Conservation (phyloP, 2,113 vertebrate species). For the Vulpes lagopus region DNA sequence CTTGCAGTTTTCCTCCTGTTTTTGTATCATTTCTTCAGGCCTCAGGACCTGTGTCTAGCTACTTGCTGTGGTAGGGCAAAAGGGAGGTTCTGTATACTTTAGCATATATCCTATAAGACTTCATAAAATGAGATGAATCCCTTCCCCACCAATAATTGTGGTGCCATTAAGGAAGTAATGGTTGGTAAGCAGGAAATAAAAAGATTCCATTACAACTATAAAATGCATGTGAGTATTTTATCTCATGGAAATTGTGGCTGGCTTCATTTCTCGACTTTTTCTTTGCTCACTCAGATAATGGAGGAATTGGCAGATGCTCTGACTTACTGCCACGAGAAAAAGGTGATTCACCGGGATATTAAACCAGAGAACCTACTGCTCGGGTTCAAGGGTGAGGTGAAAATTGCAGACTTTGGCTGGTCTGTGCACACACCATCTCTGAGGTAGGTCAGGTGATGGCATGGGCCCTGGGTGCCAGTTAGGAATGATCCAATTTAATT, state of each 20-base stretch:
- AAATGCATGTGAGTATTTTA: fast-evolving
- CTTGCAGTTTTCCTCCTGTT: not conserved
- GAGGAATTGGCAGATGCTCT: conserved; percentile 94
- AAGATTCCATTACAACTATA: not conserved
- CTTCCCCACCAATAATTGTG: not conserved
- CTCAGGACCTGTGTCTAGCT: not conserved
- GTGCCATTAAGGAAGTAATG: not conserved
- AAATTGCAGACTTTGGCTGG: conserved; percentile 96
- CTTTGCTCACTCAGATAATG: conserved; percentile 88
- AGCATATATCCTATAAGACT: not conserved
- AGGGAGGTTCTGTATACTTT: not conserved
- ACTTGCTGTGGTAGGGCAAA: not conserved
- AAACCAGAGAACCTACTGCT: conserved; percentile 96
- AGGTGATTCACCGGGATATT: conserved; percentile 95
- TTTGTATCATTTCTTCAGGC: not conserved
- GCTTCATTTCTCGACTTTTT: not conserved
- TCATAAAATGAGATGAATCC: not conserved
- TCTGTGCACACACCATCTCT: conserved; percentile 94
- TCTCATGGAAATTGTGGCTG: fast-evolving
- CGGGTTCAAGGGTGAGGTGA: conserved; percentile 92
- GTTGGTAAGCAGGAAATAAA: not conserved
- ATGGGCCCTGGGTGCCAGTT: not conserved
- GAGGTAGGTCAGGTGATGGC: conserved; percentile 83
- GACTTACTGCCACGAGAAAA: conserved; percentile 91
- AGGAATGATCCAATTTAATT: not conserved